Percentiles rank a stretch among this genome's conserved stretches.
Conservation (phyloP, 2,888 invertebrate genomes). For the Caenorhabditis sp. region DNA sequence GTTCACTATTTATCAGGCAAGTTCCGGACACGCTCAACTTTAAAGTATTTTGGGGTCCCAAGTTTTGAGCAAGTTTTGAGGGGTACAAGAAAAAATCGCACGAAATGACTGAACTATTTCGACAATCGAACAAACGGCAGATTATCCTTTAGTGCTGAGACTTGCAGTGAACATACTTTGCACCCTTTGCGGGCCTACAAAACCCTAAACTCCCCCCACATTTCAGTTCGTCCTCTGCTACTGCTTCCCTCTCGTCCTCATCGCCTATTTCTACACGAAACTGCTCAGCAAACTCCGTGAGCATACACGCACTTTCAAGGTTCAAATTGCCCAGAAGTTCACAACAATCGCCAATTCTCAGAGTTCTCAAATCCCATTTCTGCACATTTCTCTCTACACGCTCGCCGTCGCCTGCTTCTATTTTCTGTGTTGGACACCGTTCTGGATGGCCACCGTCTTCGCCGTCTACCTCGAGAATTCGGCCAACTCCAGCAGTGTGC, state of each 20-base stretch:
- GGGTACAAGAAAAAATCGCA: too few species aligned
- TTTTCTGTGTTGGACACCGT: constrained; percentile 78
- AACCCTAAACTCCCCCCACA: not conserved
- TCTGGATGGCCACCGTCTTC: constrained; percentile 76
- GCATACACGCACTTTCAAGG: constrained; percentile 77
- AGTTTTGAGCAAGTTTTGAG: too few species aligned
- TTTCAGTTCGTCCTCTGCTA: constrained; percentile 76
- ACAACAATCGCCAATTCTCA: constrained; percentile 47
- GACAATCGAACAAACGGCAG: too few species aligned
- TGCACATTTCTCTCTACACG: constrained; percentile 77
- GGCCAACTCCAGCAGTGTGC: constrained; percentile 58
- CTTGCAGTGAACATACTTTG: too few species aligned
- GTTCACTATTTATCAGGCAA: constrained; percentile 65
- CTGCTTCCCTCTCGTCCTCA: constrained; percentile 74
- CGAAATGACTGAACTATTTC: too few species aligned
- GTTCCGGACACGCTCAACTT: not conserved
- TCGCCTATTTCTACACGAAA: constrained; percentile 75
- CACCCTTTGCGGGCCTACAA: too few species aligned
- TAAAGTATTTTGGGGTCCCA: too few species aligned
- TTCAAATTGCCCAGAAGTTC: constrained; percentile 13
- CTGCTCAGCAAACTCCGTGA: constrained; percentile 72
- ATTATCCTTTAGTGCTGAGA: too few species aligned
- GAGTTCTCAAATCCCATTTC: constrained; percentile 76
- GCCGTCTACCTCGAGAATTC: constrained; percentile 77
- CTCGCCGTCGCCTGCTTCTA: constrained; percentile 78